Evolutionary conservation across 2,888 invertebrate species (phyloP).

Genomic region (Drosophila melanosoma): DNA sequence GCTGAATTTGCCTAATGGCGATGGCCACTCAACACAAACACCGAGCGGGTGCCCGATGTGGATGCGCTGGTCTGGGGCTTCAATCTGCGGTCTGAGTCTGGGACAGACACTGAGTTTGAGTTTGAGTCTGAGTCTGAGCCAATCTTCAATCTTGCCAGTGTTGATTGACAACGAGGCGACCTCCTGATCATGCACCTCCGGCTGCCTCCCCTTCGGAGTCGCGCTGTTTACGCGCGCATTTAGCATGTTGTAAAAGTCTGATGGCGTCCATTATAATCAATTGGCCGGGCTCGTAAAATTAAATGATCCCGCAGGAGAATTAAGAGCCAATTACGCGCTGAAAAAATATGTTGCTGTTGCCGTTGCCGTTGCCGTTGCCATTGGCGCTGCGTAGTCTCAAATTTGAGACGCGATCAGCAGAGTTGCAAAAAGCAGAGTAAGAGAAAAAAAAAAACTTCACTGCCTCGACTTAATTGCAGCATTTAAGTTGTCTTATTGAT

Average conservation of each 20-base stretch:
- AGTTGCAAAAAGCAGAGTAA: slow-evolving; percentile 36
- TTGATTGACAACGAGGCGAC: slow-evolving; percentile 69
- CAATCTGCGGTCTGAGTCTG: slow-evolving; percentile 1
- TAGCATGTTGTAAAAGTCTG: slow-evolving; percentile 84
- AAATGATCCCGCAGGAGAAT: slow-evolving; percentile 85
- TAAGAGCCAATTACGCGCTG: slow-evolving; percentile 84
- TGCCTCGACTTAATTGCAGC: slow-evolving; percentile 84
- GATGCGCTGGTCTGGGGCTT: neutral
- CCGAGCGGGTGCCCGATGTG: slow-evolving; percentile 45
- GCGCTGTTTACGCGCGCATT: slow-evolving; percentile 81
- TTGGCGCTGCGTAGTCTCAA: slow-evolving; percentile 74
- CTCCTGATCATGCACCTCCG: slow-evolving; percentile 15
- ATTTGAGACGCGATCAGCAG: slow-evolving; percentile 67
- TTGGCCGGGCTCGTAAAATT: slow-evolving; percentile 85
- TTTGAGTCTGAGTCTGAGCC: slow-evolving; percentile 15
- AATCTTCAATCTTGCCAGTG: slow-evolving; percentile 57
- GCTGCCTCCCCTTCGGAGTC: slow-evolving; percentile 20
- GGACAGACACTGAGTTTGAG: neutral
- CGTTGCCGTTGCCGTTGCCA: slow-evolving; percentile 59
- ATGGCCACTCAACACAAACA: slow-evolving; percentile 81
- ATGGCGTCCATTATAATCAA: slow-evolving; percentile 85
- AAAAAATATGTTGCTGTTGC: slow-evolving; percentile 49
- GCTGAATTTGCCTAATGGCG: slow-evolving; percentile 82
- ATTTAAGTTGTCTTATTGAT: slow-evolving; percentile 85
- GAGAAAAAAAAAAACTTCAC: slow-evolving; percentile 36